These are phyloP conservation scores for Leucania comma DNA, from an alignment of 2,888 invertebrate species.

Conservation along the genomic window DNA sequence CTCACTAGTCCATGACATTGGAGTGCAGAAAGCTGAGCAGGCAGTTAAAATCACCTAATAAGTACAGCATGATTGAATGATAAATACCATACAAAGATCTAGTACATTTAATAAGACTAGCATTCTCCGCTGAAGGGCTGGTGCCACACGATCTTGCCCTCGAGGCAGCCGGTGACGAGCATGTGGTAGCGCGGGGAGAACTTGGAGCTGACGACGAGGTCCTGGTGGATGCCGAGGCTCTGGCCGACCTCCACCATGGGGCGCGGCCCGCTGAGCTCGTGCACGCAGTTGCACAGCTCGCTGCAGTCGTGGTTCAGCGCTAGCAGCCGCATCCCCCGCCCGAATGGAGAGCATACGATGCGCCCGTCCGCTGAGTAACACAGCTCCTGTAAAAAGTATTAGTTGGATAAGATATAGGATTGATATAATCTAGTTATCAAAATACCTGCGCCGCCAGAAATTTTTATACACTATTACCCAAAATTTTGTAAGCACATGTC, in stretches of 20 bases:
- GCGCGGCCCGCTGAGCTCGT: constrained; percentile 64
- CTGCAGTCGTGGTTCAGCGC: constrained; percentile 94
- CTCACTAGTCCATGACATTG: neutral
- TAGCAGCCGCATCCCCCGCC: constrained; percentile 95
- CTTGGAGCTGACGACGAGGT: constrained; percentile 96
- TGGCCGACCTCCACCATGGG: constrained; percentile 91
- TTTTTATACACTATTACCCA: too few relatives aligned
- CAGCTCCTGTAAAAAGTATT: constrained; percentile 90
- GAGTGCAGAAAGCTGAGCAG: constrained; percentile 28
- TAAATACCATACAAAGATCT: constrained; percentile 21
- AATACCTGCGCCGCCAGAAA: too few relatives aligned
- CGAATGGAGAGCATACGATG: constrained; percentile 97
- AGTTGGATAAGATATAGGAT: neutral
- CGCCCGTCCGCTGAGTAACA: constrained; percentile 98
- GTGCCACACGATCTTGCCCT: constrained; percentile 97
- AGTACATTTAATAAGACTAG: constrained; percentile 67
- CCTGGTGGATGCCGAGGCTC: constrained; percentile 93
- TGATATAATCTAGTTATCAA: too few relatives aligned
- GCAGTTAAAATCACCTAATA: constrained; percentile 33
- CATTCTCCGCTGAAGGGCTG: constrained; percentile 92
- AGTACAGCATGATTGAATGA: constrained; percentile 47
- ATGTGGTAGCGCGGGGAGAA: constrained; percentile 97
- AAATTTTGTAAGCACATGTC: too few relatives aligned
- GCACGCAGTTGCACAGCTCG: constrained; percentile 93
- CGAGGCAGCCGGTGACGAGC: constrained; percentile 97